Evolutionary conservation across 2,888 invertebrate genomes (phyloP).

Genomic region (Clusia tigrina): DNA sequence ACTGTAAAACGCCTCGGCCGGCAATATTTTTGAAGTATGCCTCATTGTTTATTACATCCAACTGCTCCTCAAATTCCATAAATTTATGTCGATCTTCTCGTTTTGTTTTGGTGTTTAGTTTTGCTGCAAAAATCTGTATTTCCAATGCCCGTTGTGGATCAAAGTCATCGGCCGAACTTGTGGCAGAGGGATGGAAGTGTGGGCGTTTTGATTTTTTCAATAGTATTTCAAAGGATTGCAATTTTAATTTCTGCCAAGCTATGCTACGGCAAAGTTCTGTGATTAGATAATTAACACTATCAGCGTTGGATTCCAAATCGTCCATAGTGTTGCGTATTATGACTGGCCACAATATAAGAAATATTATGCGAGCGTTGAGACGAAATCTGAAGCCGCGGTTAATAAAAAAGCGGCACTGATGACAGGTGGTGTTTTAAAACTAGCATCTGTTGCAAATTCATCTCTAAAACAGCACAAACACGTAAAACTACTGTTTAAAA

Average conservation of each 20-base stretch:
- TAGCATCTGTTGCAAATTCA: too few relatives aligned
- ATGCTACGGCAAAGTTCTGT: conserved; percentile 44
- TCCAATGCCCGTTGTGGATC: conserved; percentile 48
- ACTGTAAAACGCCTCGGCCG: conserved; percentile 43
- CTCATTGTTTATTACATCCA: conserved; percentile 39
- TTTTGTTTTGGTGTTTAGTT: conserved; percentile 42
- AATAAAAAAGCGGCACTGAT: too few relatives aligned
- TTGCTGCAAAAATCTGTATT: conserved; percentile 46
- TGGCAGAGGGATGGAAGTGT: conserved; percentile 21
- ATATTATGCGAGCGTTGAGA: too few relatives aligned
- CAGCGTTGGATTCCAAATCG: conserved; percentile 38
- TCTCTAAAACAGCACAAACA: too few relatives aligned
- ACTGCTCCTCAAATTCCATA: conserved; percentile 42
- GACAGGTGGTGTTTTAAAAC: too few relatives aligned
- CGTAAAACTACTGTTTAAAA: too few relatives aligned
- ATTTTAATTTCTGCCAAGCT: conserved; percentile 45
- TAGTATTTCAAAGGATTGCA: conserved; percentile 46
- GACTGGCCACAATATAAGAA: too few relatives aligned
- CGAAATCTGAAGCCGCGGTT: too few relatives aligned
- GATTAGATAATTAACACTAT: conserved; percentile 51
- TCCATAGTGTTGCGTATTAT: too few relatives aligned
- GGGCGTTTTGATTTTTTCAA: conserved; percentile 45
- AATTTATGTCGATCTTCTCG: conserved; percentile 37
- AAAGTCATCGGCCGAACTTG: conserved; percentile 39
- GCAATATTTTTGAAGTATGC: conserved; percentile 41